Evolutionary conservation across 2,888 invertebrate genomes (phyloP).

Genomic region (Achlya flavicornis): DNA sequence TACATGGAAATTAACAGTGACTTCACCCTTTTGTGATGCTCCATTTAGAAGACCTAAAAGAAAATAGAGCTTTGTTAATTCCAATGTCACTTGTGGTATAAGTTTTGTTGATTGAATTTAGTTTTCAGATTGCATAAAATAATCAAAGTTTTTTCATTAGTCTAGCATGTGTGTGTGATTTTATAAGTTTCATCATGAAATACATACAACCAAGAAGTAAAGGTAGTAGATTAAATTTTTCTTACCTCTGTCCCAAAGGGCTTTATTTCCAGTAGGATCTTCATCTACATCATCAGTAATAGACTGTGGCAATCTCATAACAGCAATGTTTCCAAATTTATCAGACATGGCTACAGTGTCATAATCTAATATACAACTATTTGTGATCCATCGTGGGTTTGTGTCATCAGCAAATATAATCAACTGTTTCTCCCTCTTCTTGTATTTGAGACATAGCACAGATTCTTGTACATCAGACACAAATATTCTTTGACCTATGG

Average conservation of each 20-base stretch:
- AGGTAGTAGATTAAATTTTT: constrained; percentile 10
- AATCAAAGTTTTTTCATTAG: constrained; percentile 79
- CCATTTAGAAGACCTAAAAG: constrained; percentile 93
- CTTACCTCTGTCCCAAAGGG: constrained; percentile 94
- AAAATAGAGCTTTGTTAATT: constrained; percentile 19
- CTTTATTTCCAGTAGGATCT: constrained; percentile 99
- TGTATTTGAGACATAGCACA: constrained; percentile 97
- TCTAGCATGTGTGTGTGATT: constrained; percentile 80
- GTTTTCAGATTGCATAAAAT: constrained; percentile 56
- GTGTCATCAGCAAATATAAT: constrained; percentile 99
- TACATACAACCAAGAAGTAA: background rate
- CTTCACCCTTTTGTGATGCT: constrained; percentile 98
- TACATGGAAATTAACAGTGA: constrained; percentile 96
- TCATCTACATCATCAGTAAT: constrained; percentile 99
- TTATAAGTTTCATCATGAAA: constrained; percentile 65
- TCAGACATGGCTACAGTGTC: constrained; percentile 98
- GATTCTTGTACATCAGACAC: constrained; percentile 99
- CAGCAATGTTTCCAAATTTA: constrained; percentile 98
- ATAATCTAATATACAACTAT: constrained; percentile 96
- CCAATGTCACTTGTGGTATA: background rate
- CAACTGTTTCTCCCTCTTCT: constrained; percentile 97
- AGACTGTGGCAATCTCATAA: constrained; percentile 94
- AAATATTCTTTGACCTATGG: constrained; percentile 96
- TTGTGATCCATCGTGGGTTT: constrained; percentile 97
- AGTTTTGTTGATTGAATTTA: background rate